A percentile compares a stretch with the other conserved stretches of the same genome.
These are phyloP conservation scores for Thryonomys swinderianus DNA, from an alignment of 2,113 vertebrate species.

Conservation along the genomic window DNA sequence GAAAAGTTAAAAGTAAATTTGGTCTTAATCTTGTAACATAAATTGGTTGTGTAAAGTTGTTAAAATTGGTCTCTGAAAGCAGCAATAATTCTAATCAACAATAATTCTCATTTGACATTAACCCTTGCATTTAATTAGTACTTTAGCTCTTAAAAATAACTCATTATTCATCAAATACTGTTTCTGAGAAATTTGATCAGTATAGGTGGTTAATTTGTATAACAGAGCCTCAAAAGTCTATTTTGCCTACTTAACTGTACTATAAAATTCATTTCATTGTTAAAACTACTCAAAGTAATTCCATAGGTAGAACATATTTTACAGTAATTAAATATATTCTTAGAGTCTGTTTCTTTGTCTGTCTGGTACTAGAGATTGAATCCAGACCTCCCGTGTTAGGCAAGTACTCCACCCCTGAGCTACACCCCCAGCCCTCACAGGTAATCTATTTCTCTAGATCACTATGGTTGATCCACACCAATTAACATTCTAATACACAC, in stretches of 20 bases:
- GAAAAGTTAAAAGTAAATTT: slow-evolving; percentile 57
- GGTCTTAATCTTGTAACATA: slow-evolving; percentile 25
- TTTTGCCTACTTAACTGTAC: not conserved
- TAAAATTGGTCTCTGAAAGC: slow-evolving; percentile 16
- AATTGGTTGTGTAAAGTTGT: not conserved
- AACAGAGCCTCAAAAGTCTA: slow-evolving; percentile 21
- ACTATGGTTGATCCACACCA: not conserved
- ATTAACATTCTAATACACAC: not conserved
- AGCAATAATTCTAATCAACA: slow-evolving; percentile 3
- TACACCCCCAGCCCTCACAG: not conserved
- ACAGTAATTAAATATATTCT: not conserved
- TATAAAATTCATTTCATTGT: not conserved
- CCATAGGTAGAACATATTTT: not conserved
- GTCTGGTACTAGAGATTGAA: not conserved
- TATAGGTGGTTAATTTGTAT: not conserved
- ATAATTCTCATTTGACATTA: not conserved
- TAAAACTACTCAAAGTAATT: not conserved
- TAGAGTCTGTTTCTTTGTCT: not conserved
- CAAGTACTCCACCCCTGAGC: not conserved
- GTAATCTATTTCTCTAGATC: not conserved
- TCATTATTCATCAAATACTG: not conserved
- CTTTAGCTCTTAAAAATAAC: slow-evolving; percentile 30
- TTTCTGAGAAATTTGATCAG: slow-evolving; percentile 25
- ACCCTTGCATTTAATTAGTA: slow-evolving; percentile 12
- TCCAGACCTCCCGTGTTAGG: not conserved